Conservation (phyloP, 2,888 invertebrate species). For the Trichogramma evanescens region DNA sequence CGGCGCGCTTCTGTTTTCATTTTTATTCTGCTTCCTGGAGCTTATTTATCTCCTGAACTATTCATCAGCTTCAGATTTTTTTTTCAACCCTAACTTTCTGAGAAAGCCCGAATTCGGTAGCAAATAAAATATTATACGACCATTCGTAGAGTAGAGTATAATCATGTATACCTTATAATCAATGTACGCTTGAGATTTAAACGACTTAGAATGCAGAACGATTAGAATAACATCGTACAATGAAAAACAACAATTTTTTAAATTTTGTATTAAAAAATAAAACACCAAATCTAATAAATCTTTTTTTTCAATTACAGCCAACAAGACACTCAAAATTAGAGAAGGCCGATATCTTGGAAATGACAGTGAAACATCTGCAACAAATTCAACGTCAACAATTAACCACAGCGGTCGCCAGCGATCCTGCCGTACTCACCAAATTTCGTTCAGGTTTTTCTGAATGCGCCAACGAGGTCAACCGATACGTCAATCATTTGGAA, state of each 20-base stretch:
- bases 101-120: too few relatives aligned
- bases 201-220: too few relatives aligned
- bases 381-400: constrained; percentile 81
- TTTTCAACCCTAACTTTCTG: too few relatives aligned
- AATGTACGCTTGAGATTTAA: background rate
- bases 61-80: too few relatives aligned
- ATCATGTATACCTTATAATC: background rate
- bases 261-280: constrained; percentile 1
- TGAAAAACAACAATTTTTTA: background rate
- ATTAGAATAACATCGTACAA: too few relatives aligned
- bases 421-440: constrained; percentile 76
- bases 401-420: constrained; percentile 73
- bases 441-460: constrained; percentile 84
- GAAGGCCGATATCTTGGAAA: constrained; percentile 91
- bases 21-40: too few relatives aligned
- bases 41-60: too few relatives aligned
- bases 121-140: too few relatives aligned
- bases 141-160: too few relatives aligned
- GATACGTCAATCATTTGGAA: constrained; percentile 62
- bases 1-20: too few relatives aligned
- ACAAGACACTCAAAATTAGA: constrained; percentile 89
- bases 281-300: constrained; percentile 7
- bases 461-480: constrained; percentile 76
- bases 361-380: constrained; percentile 89
- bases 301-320: constrained; percentile 59